These are phyloP conservation scores for Dicycla oo DNA, from an alignment of 2,888 invertebrate species.

Conservation along the genomic window DNA sequence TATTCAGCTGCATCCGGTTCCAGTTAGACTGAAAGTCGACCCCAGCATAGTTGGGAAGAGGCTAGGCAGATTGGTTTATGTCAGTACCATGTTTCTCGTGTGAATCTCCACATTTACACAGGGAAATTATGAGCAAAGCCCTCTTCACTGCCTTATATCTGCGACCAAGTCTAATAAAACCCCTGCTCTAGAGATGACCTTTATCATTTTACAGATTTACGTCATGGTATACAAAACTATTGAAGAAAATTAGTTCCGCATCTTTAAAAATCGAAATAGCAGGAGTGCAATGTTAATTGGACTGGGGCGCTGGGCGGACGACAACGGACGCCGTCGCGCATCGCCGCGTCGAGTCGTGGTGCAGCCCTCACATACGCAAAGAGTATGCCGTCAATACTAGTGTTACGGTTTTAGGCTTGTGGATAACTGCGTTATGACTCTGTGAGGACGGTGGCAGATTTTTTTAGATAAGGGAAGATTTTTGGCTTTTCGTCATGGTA, in stretches of 20 bases:
- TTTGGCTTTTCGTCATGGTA: not conserved
- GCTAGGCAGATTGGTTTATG: too few species aligned
- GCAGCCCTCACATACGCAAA: conserved; percentile 36
- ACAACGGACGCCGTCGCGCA: conserved; percentile 52
- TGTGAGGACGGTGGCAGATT: conserved; percentile 8
- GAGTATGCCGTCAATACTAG: not conserved
- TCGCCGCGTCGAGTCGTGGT: conserved; percentile 21
- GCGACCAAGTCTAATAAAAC: not conserved
- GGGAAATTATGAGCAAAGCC: not conserved
- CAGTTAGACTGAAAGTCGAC: too few species aligned
- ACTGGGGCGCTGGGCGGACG: conserved; percentile 45
- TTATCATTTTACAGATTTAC: not conserved
- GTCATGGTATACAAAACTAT: not conserved
- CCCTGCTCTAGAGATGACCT: not conserved
- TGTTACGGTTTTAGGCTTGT: not conserved
- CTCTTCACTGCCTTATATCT: too few species aligned
- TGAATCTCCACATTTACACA: not conserved
- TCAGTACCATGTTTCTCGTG: not conserved
- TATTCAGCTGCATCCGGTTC: too few species aligned
- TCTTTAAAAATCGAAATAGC: conserved; percentile 44
- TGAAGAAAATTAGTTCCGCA: conserved; percentile 18
- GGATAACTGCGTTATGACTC: conserved; percentile 21
- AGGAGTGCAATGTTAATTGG: conserved; percentile 57
- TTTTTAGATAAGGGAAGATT: not conserved
- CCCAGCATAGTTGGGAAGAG: too few species aligned